Evolutionary conservation across 1,140 invertebrate genomes (phyloP).

Genomic region (Drosophila ficusphila): DNA sequence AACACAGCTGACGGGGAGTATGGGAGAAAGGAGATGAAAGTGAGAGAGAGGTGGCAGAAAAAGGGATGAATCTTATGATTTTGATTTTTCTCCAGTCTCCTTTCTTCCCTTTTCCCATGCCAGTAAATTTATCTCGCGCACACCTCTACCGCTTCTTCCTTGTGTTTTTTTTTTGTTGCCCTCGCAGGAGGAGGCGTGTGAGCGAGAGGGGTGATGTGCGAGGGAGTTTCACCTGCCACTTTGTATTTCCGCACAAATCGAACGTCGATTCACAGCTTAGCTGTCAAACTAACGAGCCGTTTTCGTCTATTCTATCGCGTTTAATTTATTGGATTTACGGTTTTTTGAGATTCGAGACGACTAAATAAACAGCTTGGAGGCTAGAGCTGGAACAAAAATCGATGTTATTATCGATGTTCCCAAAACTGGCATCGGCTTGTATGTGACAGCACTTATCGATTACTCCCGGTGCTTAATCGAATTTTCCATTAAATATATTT

Average conservation of each 20-base stretch:
- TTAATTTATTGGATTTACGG: background rate
- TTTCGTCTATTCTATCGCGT: background rate
- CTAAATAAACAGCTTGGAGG: conserved; percentile 2
- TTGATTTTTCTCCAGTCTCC: conserved; percentile 48
- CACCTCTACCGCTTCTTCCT: background rate
- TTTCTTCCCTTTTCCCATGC: background rate
- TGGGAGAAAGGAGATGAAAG: conserved; percentile 6
- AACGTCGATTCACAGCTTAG: background rate
- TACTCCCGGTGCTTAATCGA: too few species aligned
- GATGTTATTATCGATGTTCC: too few species aligned
- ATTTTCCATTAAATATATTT: too few species aligned
- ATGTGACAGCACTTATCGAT: too few species aligned
- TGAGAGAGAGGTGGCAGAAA: conserved; percentile 1
- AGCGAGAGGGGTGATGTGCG: background rate
- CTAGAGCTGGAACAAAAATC: background rate
- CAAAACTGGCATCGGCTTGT: too few species aligned
- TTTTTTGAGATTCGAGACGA: conserved; percentile 1
- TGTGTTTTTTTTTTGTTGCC: conserved; percentile 6
- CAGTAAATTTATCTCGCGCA: background rate
- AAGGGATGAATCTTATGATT: conserved; percentile 45
- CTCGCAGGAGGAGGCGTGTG: background rate
- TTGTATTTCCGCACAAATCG: background rate
- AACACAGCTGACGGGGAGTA: conserved; percentile 14
- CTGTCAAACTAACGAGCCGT: background rate
- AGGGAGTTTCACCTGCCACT: background rate